phyloP scores from a whole-genome alignment of 1,140 invertebrate species.

The Lepidurus arcticus region DNA sequence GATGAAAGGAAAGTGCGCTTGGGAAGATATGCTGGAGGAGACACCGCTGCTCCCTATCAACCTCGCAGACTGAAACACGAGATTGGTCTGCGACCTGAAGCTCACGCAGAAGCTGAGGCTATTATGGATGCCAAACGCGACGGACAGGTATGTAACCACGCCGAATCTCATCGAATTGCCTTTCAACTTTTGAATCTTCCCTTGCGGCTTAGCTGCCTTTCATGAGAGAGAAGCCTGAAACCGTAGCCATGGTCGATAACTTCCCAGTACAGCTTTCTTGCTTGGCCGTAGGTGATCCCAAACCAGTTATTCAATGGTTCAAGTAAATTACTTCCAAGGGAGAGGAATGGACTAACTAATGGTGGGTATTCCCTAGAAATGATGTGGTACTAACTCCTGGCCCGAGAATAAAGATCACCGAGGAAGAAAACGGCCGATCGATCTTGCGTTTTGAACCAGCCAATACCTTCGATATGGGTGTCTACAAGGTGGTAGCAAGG shows the following conservation, averaged over 20 bases:
- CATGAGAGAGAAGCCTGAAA: conserved; percentile 51
- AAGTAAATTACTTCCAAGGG: conserved; percentile 49
- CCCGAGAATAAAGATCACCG: conserved; percentile 28
- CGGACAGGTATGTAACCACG: conserved; percentile 48
- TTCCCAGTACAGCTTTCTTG: conserved; percentile 72
- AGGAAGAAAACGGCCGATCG: conserved; percentile 55
- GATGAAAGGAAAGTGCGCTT: conserved; percentile 76
- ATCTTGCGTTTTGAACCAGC: conserved; percentile 68
- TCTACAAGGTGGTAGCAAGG: conserved; percentile 91
- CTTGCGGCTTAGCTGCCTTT: conserved; percentile 41
- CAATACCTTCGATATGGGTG: conserved; percentile 73
- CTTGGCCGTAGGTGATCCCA: conserved; percentile 80
- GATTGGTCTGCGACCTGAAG: conserved; percentile 49
- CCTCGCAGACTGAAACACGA: conserved; percentile 68
- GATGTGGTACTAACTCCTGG: conserved; percentile 28
- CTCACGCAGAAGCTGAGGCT: conserved; percentile 69
- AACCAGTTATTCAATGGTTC: conserved; percentile 91
- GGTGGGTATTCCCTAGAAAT: neutral
- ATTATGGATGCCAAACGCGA: conserved; percentile 71
- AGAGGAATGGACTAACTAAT: neutral
- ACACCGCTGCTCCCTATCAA: conserved; percentile 52
- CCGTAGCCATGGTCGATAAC: conserved; percentile 69
- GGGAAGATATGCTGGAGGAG: conserved; percentile 59
- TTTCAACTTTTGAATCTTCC: conserved; percentile 41
- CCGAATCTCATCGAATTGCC: neutral